Base-by-base conservation (phyloP, 2,888 invertebrate species). In the Colostygia pectinataria region DNA sequence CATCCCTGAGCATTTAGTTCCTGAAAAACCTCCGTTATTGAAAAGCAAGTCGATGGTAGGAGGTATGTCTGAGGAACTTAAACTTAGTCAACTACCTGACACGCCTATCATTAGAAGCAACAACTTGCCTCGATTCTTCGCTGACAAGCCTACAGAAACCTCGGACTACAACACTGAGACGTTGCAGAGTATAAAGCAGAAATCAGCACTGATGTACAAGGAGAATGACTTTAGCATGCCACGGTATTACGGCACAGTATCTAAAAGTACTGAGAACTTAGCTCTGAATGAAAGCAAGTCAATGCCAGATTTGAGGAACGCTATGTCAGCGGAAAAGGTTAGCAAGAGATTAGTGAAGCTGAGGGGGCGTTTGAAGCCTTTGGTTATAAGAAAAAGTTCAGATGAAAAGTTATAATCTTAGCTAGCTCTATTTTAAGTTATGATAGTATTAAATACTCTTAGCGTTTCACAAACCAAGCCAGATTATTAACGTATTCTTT, bases 191-290 rank as follows among this genome's bases (percentile, higher is more conserved):
- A 85, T 90, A 9, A 90, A 92, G 48, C 91, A 92, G 65, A 87
- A 92, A 32, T 89, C 92, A 0, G 91, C 90, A 31, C 55, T 83
- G 57, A 78, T 86, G 77, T 84, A 86, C 23, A 81, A 87, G 15
- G 88, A 91, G 53, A 79, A 78, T 38, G 93, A 93, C 55, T 92
- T 91, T 43, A 92, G 92, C 12, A 93, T 93, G 93, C 93, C 93
- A 0, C 80, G 93, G 48, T 92, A 92, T 60, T 93, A 92, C 57
- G 90, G 93, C 0, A 78, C 86, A 1, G 72, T 84, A 0, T 63
- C 82, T 0, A 81, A 84, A 32, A 54, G 76, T 0, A 55, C 66
- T 0, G 81, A 84, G 23, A 65, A 66, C 2, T 52, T 70, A 1
- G 69, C 86, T 0, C 81, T 87, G 0, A 85, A 87, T 23, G 88